phyloP scores from a whole-genome alignment of 2,888 invertebrate species.

The Lutraria lutraria region DNA sequence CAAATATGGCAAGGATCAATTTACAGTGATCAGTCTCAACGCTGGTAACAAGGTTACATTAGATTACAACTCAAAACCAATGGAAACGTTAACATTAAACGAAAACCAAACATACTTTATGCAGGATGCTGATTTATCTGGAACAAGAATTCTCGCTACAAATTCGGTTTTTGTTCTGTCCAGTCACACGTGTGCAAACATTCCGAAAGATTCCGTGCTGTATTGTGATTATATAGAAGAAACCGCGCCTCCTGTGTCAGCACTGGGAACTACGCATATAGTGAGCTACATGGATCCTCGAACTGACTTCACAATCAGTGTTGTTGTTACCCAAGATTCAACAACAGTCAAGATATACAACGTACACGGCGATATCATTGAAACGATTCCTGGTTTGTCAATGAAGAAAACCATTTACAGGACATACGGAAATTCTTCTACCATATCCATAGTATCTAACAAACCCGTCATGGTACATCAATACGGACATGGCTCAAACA shows the following conservation, averaged over 20 bases:
- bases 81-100: not conserved
- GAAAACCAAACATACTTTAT: not conserved
- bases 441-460: not conserved
- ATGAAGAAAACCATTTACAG: not conserved
- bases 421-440: not conserved
- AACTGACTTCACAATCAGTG: conserved; percentile 26
- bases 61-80: not conserved
- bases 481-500: conserved; percentile 4
- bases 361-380: not conserved
- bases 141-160: conserved; percentile 3
- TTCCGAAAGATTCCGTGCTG: not conserved
- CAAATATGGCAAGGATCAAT: not conserved
- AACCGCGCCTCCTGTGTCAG: not conserved
- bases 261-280: conserved; percentile 25
- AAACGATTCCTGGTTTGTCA: not conserved
- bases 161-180: conserved; percentile 18
- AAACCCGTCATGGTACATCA: conserved; percentile 9
- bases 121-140: not conserved
- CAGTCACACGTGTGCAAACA: conserved; percentile 28
- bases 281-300: conserved; percentile 30
- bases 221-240: conserved; percentile 31
- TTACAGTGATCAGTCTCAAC: not conserved
- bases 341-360: not conserved
- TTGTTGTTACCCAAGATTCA: not conserved
- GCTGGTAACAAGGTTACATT: not conserved